These are phyloP conservation scores for Plodia interpunctella DNA, from an alignment of 1,140 invertebrate species.

Conservation along the genomic window DNA sequence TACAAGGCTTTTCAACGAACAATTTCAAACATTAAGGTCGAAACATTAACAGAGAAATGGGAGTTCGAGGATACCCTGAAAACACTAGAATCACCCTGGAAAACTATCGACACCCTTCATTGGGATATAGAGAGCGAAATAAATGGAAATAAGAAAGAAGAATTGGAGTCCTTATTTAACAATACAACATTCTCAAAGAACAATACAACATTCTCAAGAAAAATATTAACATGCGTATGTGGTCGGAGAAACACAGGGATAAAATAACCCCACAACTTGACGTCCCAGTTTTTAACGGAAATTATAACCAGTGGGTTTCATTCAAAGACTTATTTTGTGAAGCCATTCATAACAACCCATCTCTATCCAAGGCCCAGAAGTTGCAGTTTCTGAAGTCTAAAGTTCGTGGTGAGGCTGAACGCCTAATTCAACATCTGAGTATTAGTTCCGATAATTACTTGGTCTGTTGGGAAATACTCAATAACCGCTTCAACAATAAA, in stretches of 20 bases:
- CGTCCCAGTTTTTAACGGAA: constrained; percentile 8
- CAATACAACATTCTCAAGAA: constrained; percentile 8
- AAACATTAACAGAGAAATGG: constrained; percentile 4
- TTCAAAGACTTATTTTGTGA: constrained; percentile 16
- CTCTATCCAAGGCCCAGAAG: constrained; percentile 11
- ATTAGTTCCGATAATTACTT: constrained; percentile 12
- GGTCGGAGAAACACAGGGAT: constrained; percentile 2
- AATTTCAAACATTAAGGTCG: neutral
- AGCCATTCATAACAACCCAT: constrained; percentile 11
- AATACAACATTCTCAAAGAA: neutral
- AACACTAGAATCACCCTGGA: constrained; percentile 5
- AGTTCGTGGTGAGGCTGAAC: constrained; percentile 8
- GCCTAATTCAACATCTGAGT: constrained; percentile 9
- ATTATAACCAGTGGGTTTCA: constrained; percentile 12
- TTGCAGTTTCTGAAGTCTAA: constrained; percentile 15
- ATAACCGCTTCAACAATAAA: constrained; percentile 11
- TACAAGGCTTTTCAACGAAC: constrained; percentile 6
- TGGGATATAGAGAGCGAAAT: constrained; percentile 9
- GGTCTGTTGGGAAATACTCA: constrained; percentile 9
- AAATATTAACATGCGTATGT: neutral
- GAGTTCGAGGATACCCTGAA: constrained; percentile 8
- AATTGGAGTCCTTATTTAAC: neutral
- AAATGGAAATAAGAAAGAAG: neutral
- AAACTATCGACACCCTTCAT: neutral
- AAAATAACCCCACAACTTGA: constrained; percentile 13